Base-by-base conservation (phyloP, 2,888 invertebrate species). In the Eristalis pertinax region DNA sequence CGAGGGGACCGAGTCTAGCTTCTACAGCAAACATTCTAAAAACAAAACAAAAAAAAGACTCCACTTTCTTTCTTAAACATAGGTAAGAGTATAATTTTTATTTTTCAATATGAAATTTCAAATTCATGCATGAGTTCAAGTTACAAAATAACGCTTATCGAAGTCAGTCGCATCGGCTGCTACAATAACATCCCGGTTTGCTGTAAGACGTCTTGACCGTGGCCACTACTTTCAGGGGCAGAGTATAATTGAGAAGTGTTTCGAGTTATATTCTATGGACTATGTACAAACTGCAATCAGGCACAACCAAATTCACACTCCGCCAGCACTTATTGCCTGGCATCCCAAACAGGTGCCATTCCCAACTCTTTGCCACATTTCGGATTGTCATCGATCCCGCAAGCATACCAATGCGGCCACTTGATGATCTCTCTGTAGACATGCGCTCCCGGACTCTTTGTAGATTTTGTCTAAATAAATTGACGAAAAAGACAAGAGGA, bases 381-480 rank as follows among this genome's bases (percentile, higher is more conserved):
- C 26, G 90, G 90, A 41, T 90, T 89, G n/a, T 87, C 89, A 3
- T 89, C 67, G 89, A 90, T 90, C 70, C 91, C 90, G 82, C 93
- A 93, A 7, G 90, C 90, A 89, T 92, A 92, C 89, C 92, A 94
- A 90, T 94, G 94, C 1, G 94, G 93, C 94, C 94, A 94, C 10
- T 91, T 93, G 43, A 92, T 92, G 19, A 95, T 94, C 88, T 93
- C 92, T 32, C 92, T 91, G 77, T 93, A 94, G 1, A 94, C 92
- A 90, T 93, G 92, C 10, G 89, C 89, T 3, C 95, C 95, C 1
- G 95, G 95, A 90, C 95, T 95, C 35, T 90, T 89, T 0, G 94
- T 93, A 0, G 86, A 62, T 74, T 89, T 91, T 0, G 94, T 94
- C 93, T 93, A 76, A 56, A 88, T 50, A 50, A 68, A 38, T 38